Evolutionary conservation across 2,888 invertebrate species (phyloP).

Genomic region (Beris morrisii): DNA sequence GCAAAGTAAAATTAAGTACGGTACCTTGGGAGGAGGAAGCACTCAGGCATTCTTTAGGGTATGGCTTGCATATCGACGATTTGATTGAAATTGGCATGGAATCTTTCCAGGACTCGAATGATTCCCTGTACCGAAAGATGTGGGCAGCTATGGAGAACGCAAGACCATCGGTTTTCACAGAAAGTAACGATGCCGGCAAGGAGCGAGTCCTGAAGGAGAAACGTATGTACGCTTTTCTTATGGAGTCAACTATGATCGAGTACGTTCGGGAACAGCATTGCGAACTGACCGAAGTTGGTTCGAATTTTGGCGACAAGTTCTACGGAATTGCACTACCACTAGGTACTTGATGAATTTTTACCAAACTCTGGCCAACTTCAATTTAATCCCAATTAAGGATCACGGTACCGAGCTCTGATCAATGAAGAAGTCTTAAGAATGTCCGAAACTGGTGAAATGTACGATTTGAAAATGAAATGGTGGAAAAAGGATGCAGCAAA

Average conservation of each 20-base stretch:
- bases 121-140: constrained; percentile 87
- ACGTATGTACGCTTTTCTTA: constrained; percentile 87
- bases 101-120: constrained; percentile 74
- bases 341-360: constrained; percentile 53
- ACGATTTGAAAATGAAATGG: constrained; percentile 85
- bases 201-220: constrained; percentile 79
- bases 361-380: too few species aligned
- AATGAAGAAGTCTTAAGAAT: constrained; percentile 86
- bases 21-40: constrained; percentile 83
- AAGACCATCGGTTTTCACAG: constrained; percentile 79
- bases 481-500: constrained; percentile 68
- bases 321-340: constrained; percentile 93
- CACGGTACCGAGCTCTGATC: constrained; percentile 75
- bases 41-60: constrained; percentile 90
- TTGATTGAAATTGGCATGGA: too few species aligned
- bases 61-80: constrained; percentile 35
- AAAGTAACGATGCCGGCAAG: constrained; percentile 82
- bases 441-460: constrained; percentile 84
- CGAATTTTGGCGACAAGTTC: constrained; percentile 85
- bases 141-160: constrained; percentile 89
- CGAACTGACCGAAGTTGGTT: constrained; percentile 79
- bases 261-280: constrained; percentile 86
- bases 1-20: constrained; percentile 94
- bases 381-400: constrained; percentile 58
- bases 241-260: constrained; percentile 95